Percentiles rank a stretch among this genome's conserved stretches.
Evolutionary conservation across 1,140 invertebrate species (phyloP).

Genomic region (Metopolophium dirhodum): DNA sequence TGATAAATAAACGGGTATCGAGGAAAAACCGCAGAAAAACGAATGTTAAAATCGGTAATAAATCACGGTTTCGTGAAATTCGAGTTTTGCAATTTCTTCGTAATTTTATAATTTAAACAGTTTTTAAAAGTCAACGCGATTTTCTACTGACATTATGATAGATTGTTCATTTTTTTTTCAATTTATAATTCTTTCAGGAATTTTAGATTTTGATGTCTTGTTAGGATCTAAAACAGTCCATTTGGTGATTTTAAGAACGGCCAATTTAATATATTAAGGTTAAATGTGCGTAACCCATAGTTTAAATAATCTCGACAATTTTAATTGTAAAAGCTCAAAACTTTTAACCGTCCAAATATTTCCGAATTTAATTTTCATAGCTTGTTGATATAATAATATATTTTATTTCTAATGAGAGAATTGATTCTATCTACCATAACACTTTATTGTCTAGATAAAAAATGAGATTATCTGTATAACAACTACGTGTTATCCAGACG

Average conservation of each 20-base stretch:
- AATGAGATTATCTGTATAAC: no score
- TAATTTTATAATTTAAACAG: no score
- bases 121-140: no score
- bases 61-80: no score
- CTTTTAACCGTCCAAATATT: background rate
- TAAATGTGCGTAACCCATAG: background rate
- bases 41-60: no score
- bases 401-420: background rate
- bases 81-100: no score
- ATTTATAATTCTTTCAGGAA: background rate
- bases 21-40: no score
- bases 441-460: background rate
- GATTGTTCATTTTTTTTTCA: no score
- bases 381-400: background rate
- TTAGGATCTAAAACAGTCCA: background rate
- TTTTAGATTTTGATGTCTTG: background rate
- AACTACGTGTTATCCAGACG: no score
- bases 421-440: background rate
- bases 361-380: background rate
- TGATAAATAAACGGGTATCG: no score
- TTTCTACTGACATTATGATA: no score
- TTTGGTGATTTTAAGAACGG: background rate
- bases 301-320: background rate
- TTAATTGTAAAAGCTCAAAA: background rate
- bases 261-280: background rate